Percentiles rank a stretch among this genome's conserved stretches.
These are phyloP conservation scores for Euspilapteryx auroguttella DNA, from an alignment of 2,888 invertebrate genomes.

Conservation along the genomic window DNA sequence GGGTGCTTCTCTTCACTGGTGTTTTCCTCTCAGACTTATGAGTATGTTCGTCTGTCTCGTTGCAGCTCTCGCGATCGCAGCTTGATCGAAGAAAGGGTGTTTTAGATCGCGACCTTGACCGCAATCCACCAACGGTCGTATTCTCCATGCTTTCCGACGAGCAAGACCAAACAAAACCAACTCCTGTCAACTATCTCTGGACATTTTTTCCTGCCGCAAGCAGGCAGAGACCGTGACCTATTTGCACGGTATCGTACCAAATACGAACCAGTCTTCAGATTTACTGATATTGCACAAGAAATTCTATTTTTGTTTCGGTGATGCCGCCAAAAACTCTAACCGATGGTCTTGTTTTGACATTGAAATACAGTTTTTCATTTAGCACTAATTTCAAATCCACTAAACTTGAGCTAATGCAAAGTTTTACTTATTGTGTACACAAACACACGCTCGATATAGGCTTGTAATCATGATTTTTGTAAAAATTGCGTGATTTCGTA, in stretches of 20 bases:
- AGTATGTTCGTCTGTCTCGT: conserved; percentile 50
- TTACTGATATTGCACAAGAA: conserved; percentile 40
- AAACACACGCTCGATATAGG: too few species aligned
- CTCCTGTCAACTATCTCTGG: conserved; percentile 10
- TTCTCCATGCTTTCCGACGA: conserved; percentile 29
- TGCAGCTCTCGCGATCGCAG: conserved; percentile 61
- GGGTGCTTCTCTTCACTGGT: conserved; percentile 45
- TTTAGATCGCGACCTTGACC: conserved; percentile 71
- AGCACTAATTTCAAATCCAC: too few species aligned
- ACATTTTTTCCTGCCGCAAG: conserved; percentile 17
- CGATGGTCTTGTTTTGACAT: conserved; percentile 1
- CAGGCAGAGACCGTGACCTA: conserved; percentile 15
- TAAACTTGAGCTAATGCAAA: too few species aligned
- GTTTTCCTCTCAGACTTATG: conserved; percentile 56
- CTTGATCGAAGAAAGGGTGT: conserved; percentile 66
- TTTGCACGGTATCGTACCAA: conserved; percentile 15
- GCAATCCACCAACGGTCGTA: conserved; percentile 52
- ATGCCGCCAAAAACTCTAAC: conserved; percentile 54
- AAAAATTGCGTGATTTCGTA: background rate
- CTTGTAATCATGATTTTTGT: too few species aligned
- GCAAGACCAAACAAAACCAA: conserved; percentile 3
- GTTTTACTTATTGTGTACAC: too few species aligned
- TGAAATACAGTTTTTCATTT: conserved; percentile 1
- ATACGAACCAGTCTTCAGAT: conserved; percentile 20
- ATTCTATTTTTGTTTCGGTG: conserved; percentile 50